phyloP scores from a whole-genome alignment of 2,113 vertebrate genomes.

The Eptesicus fuscus region DNA sequence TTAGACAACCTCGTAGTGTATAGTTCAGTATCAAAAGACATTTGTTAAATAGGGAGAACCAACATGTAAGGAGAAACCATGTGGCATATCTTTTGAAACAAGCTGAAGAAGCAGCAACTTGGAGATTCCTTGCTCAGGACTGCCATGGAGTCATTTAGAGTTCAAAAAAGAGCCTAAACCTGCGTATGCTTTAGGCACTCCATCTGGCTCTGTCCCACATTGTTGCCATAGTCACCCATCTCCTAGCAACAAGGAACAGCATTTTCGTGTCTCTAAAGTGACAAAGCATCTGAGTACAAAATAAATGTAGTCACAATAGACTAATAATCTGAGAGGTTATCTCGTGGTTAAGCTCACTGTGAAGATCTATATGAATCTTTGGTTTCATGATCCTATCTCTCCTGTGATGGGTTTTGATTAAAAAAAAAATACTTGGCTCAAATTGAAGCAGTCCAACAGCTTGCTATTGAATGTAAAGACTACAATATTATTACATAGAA shows the following conservation, averaged over 20 bases:
- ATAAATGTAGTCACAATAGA: slow-evolving; percentile 14
- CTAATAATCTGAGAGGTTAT: slow-evolving; percentile 23
- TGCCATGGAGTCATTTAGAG: slow-evolving; percentile 41
- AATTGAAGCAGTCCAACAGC: neutral
- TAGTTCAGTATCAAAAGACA: slow-evolving; percentile 52
- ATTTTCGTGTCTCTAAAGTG: slow-evolving; percentile 52
- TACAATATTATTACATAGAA: neutral
- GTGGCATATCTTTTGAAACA: slow-evolving; percentile 49
- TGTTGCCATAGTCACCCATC: slow-evolving; percentile 76
- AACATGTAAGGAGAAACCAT: slow-evolving; percentile 25
- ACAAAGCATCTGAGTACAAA: slow-evolving; percentile 36
- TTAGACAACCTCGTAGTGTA: slow-evolving; percentile 32
- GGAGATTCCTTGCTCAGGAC: neutral
- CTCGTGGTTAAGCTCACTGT: neutral
- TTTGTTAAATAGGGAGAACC: slow-evolving; percentile 52
- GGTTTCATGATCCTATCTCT: neutral
- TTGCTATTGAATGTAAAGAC: neutral
- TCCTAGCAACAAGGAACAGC: slow-evolving; percentile 72
- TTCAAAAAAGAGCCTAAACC: slow-evolving; percentile 58
- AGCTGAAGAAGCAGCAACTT: slow-evolving; percentile 35
- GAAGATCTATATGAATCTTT: neutral
- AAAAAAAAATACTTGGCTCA: slow-evolving; percentile 25
- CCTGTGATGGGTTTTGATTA: neutral
- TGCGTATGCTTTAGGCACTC: slow-evolving; percentile 37
- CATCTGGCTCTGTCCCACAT: slow-evolving; percentile 57